Evolutionary conservation across 2,113 vertebrate genomes (phyloP).

Genomic region (Gavialis gangeticus): DNA sequence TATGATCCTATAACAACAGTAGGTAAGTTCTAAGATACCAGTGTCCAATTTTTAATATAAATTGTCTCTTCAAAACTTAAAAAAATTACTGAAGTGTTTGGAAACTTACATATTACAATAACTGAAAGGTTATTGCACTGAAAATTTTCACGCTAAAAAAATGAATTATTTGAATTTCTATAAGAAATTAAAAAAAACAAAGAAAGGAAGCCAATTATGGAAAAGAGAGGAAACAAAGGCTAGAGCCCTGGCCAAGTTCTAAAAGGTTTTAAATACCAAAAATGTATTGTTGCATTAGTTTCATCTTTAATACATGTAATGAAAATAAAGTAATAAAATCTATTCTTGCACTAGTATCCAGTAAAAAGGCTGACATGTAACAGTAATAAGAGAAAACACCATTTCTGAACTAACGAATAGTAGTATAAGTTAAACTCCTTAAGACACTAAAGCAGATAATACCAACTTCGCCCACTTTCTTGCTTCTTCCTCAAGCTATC

Average conservation of each 20-base stretch:
- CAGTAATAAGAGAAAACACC: accelerated
- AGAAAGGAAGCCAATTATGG: too few species aligned
- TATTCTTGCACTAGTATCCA: not conserved
- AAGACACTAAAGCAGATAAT: not conserved
- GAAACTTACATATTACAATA: not conserved
- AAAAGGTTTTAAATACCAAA: not conserved
- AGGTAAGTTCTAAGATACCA: too few species aligned
- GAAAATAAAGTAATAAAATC: not conserved
- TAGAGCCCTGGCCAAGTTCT: not conserved
- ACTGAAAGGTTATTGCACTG: not conserved
- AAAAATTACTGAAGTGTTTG: not conserved
- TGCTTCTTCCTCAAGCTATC: not conserved
- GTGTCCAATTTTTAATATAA: not conserved
- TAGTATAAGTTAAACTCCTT: not conserved
- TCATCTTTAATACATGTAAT: not conserved
- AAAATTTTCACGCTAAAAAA: not conserved
- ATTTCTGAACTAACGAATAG: not conserved
- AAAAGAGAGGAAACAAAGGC: not conserved
- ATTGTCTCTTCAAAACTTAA: not conserved
- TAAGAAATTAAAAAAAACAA: not conserved
- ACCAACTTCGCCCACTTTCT: not conserved
- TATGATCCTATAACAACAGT: too few species aligned
- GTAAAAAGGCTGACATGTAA: not conserved
- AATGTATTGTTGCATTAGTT: not conserved
- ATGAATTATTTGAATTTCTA: not conserved